Conservation (phyloP, 2,797 vertebrate genomes). For the Pogoniulus pusillus region DNA sequence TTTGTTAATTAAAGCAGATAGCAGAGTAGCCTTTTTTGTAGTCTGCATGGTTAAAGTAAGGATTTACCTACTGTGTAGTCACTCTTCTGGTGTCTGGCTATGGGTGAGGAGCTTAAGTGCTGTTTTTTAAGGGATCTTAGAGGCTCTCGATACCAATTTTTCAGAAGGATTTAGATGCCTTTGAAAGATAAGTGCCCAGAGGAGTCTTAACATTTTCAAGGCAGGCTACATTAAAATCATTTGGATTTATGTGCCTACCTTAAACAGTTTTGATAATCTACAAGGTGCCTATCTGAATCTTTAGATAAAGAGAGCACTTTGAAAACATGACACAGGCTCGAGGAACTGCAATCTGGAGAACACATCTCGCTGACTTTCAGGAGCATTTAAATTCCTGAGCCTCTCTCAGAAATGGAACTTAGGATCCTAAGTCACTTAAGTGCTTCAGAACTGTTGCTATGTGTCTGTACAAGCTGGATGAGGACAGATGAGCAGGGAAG, state of each 20-base stretch:
- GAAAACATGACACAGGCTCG: conserved; percentile 23
- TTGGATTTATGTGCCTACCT: conserved; percentile 61
- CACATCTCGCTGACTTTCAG: conserved; percentile 41
- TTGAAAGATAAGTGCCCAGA: conserved; percentile 64
- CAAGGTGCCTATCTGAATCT: conserved; percentile 59
- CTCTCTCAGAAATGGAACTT: conserved; percentile 49
- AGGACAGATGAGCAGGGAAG: conserved; percentile 59
- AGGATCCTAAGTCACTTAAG: conserved; percentile 67
- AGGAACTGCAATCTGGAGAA: conserved; percentile 47
- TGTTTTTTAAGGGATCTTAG: conserved; percentile 47
- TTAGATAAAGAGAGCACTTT: conserved; percentile 54
- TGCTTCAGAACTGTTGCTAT: conserved; percentile 54
- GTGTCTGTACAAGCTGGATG: conserved; percentile 37
- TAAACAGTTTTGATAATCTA: conserved; percentile 67
- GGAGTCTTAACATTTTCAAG: conserved; percentile 63
- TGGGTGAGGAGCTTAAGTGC: conserved; percentile 25
- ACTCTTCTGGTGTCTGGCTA: conserved; percentile 10
- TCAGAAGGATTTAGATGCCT: conserved; percentile 66
- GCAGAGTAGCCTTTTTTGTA: not conserved
- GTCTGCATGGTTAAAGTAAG: not conserved
- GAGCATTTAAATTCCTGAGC: conserved; percentile 40
- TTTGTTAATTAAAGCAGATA: not conserved
- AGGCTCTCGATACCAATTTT: conserved; percentile 60
- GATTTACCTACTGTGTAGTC: not conserved
- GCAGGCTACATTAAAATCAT: conserved; percentile 61